Evolutionary conservation across 2,113 vertebrate species (phyloP).

Genomic region (Ia io): DNA sequence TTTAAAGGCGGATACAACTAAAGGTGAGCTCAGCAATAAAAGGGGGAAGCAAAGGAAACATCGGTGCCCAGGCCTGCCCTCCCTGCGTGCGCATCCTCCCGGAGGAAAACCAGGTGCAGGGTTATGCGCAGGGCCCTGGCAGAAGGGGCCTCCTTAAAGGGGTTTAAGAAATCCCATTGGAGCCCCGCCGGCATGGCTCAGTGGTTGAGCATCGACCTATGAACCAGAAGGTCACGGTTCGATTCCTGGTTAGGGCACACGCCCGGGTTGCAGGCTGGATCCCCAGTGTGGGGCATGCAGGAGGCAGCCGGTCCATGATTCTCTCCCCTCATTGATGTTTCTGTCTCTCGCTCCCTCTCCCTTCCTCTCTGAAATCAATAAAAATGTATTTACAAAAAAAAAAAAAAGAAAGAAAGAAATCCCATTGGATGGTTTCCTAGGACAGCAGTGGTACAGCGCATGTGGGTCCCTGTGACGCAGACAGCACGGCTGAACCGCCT

Average conservation of each 20-base stretch:
- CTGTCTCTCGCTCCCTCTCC: background rate
- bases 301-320: background rate
- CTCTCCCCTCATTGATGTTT: background rate
- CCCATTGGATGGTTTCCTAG: background rate
- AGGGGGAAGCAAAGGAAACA: conserved; percentile 69
- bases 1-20: conserved; percentile 74
- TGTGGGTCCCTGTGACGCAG: background rate
- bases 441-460: background rate
- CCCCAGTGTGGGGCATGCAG: too few species aligned
- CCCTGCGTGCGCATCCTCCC: conserved; percentile 63
- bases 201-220: too few species aligned
- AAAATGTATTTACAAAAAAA: too few species aligned
- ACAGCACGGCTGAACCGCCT: rapidly evolving
- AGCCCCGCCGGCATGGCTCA: background rate
- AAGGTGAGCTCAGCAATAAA: conserved; percentile 65
- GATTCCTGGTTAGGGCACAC: too few species aligned
- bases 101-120: conserved; percentile 3
- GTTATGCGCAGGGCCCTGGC: conserved; percentile 37
- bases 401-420: too few species aligned
- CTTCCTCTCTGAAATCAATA: background rate
- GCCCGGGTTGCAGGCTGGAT: background rate
- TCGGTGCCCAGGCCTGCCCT: conserved; percentile 71
- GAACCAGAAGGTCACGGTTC: too few species aligned
- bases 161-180: conserved; percentile 46
- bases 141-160: conserved; percentile 63